Conservation (phyloP, 2,113 vertebrate genomes). For the Tachysurus fulvidraco region DNA sequence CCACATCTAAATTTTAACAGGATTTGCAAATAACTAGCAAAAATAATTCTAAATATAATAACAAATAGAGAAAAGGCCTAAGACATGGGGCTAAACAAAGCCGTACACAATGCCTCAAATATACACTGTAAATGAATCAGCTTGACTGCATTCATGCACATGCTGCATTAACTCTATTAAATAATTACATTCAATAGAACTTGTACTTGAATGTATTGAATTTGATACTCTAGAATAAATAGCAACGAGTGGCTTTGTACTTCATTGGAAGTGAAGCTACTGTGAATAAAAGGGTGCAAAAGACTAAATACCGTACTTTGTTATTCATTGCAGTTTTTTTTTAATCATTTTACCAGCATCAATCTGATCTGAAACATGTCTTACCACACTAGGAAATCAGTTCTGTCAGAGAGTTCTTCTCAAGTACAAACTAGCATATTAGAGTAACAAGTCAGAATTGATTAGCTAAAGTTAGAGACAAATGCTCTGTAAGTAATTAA, state of each 20-base stretch:
- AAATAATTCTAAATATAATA: neutral
- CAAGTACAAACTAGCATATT: neutral
- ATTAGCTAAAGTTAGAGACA: neutral
- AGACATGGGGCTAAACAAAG: neutral
- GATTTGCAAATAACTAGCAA: neutral
- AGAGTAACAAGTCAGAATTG: slow-evolving; percentile 18
- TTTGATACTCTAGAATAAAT: neutral
- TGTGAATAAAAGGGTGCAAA: neutral
- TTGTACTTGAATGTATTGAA: neutral
- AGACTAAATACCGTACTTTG: neutral
- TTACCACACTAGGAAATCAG: neutral
- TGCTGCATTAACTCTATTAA: neutral
- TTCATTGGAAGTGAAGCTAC: neutral
- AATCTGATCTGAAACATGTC: neutral
- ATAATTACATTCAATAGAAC: neutral
- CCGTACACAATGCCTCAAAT: neutral
- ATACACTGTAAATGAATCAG: neutral
- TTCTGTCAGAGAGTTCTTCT: neutral
- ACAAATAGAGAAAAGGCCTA: neutral
- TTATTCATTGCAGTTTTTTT: neutral
- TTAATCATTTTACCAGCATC: too few relatives aligned
- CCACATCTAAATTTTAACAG: too few relatives aligned
- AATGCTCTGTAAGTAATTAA: slow-evolving; percentile 22
- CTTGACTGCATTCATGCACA: neutral
- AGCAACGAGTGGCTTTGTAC: neutral